A percentile compares a stretch with the other conserved stretches of the same genome.
These are phyloP conservation scores for Tolypeutes matacus DNA, from an alignment of 2,797 vertebrate species.

Conservation along the genomic window DNA sequence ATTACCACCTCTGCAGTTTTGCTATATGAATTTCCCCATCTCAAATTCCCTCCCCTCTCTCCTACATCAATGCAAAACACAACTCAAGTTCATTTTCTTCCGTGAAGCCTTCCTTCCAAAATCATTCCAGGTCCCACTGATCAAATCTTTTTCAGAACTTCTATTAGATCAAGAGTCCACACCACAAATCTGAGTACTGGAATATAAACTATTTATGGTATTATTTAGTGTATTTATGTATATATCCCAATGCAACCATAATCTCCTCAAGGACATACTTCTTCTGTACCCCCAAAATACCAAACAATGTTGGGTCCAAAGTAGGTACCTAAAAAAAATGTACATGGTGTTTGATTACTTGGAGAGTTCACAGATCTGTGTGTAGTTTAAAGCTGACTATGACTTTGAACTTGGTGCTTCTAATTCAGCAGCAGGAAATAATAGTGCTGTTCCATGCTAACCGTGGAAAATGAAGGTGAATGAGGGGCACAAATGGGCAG, in stretches of 20 bases:
- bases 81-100: neutral
- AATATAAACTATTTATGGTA: constrained; percentile 18
- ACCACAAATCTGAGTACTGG: neutral
- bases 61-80: constrained; percentile 45
- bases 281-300: neutral
- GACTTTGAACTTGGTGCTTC: constrained; percentile 42
- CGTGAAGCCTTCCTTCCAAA: constrained; percentile 46
- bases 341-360: constrained; percentile 32
- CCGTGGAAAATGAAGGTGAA: neutral
- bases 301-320: neutral
- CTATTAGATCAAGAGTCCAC: neutral
- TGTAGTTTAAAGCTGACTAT: constrained; percentile 53
- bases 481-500: neutral
- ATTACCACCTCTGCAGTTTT: constrained; percentile 4
- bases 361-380: neutral
- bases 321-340: constrained; percentile 33
- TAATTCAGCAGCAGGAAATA: constrained; percentile 15
- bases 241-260: constrained; percentile 8
- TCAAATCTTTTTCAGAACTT: neutral
- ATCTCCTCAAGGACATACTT: constrained; percentile 43
- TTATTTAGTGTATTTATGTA: constrained; percentile 40
- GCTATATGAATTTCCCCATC: constrained; percentile 15
- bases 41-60: neutral
- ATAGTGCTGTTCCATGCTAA: neutral
- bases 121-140: neutral